These are phyloP conservation scores for Hemiprocne comata DNA, from an alignment of 2,113 vertebrate species.

Conservation along the genomic window DNA sequence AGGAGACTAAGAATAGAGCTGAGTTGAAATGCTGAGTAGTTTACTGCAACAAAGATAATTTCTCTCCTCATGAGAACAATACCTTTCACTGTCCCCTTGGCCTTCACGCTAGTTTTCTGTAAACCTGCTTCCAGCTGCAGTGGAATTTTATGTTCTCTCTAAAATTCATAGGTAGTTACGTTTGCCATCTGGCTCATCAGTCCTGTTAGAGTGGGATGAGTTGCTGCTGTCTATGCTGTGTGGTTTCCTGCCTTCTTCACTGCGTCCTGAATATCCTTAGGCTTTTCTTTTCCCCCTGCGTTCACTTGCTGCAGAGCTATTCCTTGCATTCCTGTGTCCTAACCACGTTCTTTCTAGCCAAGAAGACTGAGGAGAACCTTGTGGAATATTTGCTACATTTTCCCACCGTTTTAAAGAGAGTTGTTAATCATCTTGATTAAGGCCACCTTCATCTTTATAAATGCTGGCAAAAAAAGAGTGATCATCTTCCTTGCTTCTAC, in stretches of 20 bases:
- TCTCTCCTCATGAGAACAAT: background rate
- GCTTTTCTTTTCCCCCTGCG: background rate
- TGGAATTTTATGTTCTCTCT: background rate
- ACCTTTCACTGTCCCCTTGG: background rate
- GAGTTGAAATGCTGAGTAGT: background rate
- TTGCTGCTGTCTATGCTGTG: background rate
- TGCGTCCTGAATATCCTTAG: background rate
- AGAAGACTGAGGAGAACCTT: background rate
- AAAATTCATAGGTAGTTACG: background rate
- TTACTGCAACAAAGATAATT: background rate
- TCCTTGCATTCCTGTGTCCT: background rate
- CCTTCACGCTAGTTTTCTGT: background rate
- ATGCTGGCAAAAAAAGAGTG: background rate
- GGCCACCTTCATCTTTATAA: background rate
- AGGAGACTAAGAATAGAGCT: background rate
- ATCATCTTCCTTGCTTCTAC: background rate
- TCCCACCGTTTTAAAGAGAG: background rate
- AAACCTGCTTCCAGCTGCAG: background rate
- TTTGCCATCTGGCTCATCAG: background rate
- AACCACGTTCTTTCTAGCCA: background rate
- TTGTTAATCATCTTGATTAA: background rate
- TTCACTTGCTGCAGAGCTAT: background rate
- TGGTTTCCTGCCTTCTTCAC: background rate
- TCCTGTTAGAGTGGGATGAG: background rate
- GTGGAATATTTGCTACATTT: background rate